Base-by-base conservation (phyloP, 2,113 vertebrate species). In the Centropus unirufus region DNA sequence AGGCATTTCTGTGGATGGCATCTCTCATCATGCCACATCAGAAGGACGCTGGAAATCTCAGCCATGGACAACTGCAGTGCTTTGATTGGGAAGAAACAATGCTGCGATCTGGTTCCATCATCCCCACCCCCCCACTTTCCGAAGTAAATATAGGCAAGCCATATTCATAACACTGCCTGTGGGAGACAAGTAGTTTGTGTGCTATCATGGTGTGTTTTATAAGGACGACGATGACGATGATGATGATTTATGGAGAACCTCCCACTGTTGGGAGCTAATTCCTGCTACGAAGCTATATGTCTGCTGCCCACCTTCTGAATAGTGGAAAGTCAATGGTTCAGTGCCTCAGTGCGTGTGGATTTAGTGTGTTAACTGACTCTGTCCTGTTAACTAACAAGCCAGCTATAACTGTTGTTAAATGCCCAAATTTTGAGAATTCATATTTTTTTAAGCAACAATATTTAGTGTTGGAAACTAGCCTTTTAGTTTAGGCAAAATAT, bases 401-500 rank as follows among this genome's bases (percentile, higher is more conserved):
- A 97, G 94, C 96, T 97, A 52, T 87, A 97, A 89, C 94, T 97
- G 83, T 87, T 68, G 88, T 92, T 89, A 94, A 95, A 95, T 96
- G 70, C 92, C 96, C 96, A 79, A 93, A 73, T 97, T 97, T 90
- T 88, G 91, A 95, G 63, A 86, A 97, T 96, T 96, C 96, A 92
- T 97, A 97, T 97, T 94, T 97, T 97, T 96, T 97, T 96, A 97
- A 98, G 85, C 96, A 96, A 97, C 92, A 81, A 74, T 96, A 96
- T 97, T 92, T 96, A 96, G 96, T 94, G 92, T 91, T 94, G 68
- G 97, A 97, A 96, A 89, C 88, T 94, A 97, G 96, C 84, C 91
- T 97, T 98, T 96, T 95, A 96, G 93, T 98, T 98, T 97, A 96
- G 94, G 93, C 92, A 97, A 95, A 97, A 96, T 89, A 86, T 97